Evolutionary conservation across 2,797 vertebrate species (phyloP).

Genomic region (Craterocephalus amniculus): DNA sequence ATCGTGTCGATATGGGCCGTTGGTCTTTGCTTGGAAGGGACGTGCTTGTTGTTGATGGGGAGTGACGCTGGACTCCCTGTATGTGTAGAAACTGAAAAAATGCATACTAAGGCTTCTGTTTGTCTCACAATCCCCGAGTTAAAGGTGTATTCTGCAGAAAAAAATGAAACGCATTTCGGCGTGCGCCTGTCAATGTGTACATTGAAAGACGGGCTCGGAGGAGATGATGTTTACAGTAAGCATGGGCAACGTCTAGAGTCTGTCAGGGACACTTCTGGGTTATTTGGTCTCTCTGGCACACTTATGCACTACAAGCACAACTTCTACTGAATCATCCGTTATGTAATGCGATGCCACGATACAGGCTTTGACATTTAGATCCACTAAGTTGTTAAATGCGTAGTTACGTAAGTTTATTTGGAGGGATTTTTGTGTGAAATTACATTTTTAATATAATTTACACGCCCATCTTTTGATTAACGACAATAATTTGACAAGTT

Average conservation of each 20-base stretch:
- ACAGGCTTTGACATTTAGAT: constrained; percentile 72
- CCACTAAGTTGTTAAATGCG: constrained; percentile 68
- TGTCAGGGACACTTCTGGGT: constrained; percentile 20
- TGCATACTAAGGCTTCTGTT: constrained; percentile 19
- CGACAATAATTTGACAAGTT: constrained; percentile 47
- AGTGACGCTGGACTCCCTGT: constrained; percentile 51
- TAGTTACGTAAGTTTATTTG: constrained; percentile 67
- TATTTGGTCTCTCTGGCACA: constrained; percentile 38
- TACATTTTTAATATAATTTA: constrained; percentile 57
- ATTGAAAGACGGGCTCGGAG: constrained; percentile 17
- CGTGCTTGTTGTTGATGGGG: constrained; percentile 64
- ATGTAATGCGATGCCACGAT: constrained; percentile 77
- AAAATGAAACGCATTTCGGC: not conserved
- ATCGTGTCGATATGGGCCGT: constrained; percentile 27
- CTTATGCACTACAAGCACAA: constrained; percentile 57
- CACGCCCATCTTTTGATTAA: constrained; percentile 43
- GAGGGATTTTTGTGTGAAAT: constrained; percentile 62
- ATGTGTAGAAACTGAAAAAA: constrained; percentile 15
- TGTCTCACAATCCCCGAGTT: constrained; percentile 54
- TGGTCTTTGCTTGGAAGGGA: constrained; percentile 54
- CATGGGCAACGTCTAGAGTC: constrained; percentile 18
- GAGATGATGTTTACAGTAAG: constrained; percentile 12
- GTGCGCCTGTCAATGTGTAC: constrained; percentile 9
- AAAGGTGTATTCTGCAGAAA: constrained; percentile 40
- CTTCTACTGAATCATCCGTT: constrained; percentile 80